Evolutionary conservation across 2,113 vertebrate genomes (phyloP).

Genomic region (Theristicus caerulescens): DNA sequence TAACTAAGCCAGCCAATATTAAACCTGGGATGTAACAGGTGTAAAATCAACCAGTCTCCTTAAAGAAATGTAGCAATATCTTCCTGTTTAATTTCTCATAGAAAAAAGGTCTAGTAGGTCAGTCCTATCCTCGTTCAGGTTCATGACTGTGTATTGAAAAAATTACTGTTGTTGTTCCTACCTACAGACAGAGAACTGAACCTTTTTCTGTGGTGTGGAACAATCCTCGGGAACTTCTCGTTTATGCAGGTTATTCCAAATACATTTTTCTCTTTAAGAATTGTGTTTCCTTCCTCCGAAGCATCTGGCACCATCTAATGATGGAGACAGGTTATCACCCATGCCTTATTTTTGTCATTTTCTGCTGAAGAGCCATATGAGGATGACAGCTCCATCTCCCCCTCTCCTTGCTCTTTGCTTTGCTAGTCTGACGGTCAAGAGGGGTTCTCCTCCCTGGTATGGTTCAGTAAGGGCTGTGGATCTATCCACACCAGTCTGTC

Average conservation of each 20-base stretch:
- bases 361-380: background rate
- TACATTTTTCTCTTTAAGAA: background rate
- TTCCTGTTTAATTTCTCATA: background rate
- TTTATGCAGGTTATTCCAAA: background rate
- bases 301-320: background rate
- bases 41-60: background rate
- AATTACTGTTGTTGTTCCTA: background rate
- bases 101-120: background rate
- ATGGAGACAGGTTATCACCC: background rate
- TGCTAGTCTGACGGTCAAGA: background rate
- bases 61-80: background rate
- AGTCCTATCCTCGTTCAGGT: background rate
- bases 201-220: background rate
- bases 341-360: background rate
- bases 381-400: background rate
- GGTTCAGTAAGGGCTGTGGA: background rate
- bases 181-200: background rate
- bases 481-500: background rate
- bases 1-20: background rate
- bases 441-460: background rate
- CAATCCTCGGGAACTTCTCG: background rate
- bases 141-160: background rate
- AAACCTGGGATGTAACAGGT: background rate
- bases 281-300: background rate
- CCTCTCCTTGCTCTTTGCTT: background rate